A percentile compares a stretch with the other conserved stretches of the same genome.
These are phyloP conservation scores for Regulus satrapa DNA, from an alignment of 2,113 vertebrate genomes.

Conservation along the genomic window DNA sequence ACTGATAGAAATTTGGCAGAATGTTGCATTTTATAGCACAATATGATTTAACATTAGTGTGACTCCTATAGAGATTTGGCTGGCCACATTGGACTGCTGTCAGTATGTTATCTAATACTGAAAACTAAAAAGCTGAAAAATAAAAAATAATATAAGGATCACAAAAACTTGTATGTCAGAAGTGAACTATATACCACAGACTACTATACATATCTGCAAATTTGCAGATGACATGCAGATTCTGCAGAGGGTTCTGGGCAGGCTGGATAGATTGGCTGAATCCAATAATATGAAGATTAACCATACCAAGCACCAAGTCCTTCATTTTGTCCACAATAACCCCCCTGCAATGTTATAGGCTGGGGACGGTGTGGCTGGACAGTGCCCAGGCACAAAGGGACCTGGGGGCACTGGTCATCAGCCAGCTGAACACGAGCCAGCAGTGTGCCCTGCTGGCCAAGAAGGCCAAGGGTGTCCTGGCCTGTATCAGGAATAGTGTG, in stretches of 20 bases:
- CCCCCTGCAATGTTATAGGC: rapidly evolving
- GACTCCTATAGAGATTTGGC: neutral
- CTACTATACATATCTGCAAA: neutral
- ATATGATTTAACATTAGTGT: neutral
- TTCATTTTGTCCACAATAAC: neutral
- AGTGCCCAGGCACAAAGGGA: neutral
- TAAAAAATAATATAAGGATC: neutral
- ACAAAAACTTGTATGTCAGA: neutral
- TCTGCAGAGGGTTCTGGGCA: neutral
- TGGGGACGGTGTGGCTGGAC: rapidly evolving
- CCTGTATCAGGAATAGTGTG: rapidly evolving
- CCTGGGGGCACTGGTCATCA: rapidly evolving
- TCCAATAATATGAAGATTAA: neutral
- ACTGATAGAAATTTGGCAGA: neutral
- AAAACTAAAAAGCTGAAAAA: neutral
- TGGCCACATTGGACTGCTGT: neutral
- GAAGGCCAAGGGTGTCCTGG: neutral
- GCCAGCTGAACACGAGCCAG: neutral
- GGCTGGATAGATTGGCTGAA: neutral
- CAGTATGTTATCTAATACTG: neutral
- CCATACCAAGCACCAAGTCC: rapidly evolving
- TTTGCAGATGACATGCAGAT: neutral
- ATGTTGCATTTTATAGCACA: neutral
- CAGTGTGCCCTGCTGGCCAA: neutral
- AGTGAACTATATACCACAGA: neutral